Percentiles rank a stretch among this genome's conserved stretches.
These are phyloP conservation scores for Tyria jacobaeae DNA, from an alignment of 2,888 invertebrate species.

Conservation along the genomic window DNA sequence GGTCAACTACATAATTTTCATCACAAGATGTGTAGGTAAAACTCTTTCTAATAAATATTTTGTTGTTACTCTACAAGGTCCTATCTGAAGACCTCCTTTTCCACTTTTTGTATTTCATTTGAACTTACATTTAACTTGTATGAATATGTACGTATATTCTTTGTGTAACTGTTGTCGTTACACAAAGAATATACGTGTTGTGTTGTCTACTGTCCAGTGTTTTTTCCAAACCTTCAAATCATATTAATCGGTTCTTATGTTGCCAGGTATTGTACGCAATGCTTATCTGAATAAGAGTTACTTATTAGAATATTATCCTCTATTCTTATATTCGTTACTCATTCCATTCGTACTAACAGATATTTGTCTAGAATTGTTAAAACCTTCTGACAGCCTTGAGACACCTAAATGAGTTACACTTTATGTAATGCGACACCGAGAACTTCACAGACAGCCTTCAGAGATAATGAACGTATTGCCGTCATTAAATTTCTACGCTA, in stretches of 20 bases:
- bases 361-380: conserved; percentile 1
- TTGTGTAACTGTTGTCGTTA: background rate
- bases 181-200: no score
- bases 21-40: background rate
- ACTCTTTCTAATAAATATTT: background rate
- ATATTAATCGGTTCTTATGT: conserved; percentile 3
- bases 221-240: conserved; percentile 12
- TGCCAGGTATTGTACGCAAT: background rate
- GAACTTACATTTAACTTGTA: background rate
- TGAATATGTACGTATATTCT: background rate
- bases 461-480: background rate
- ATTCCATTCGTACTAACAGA: background rate
- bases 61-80: no score
- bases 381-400: conserved; percentile 10
- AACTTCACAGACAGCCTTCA: background rate
- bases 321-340: background rate
- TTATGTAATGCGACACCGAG: conserved; percentile 1
- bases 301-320: no score
- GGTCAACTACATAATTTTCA: conserved; percentile 28
- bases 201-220: conserved; percentile 4
- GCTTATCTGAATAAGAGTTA: background rate
- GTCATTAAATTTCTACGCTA: no score
- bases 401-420: background rate
- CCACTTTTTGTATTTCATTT: background rate
- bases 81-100: no score